Conservation (phyloP, 1,140 invertebrate genomes). For the Colletes latitarsis region DNA sequence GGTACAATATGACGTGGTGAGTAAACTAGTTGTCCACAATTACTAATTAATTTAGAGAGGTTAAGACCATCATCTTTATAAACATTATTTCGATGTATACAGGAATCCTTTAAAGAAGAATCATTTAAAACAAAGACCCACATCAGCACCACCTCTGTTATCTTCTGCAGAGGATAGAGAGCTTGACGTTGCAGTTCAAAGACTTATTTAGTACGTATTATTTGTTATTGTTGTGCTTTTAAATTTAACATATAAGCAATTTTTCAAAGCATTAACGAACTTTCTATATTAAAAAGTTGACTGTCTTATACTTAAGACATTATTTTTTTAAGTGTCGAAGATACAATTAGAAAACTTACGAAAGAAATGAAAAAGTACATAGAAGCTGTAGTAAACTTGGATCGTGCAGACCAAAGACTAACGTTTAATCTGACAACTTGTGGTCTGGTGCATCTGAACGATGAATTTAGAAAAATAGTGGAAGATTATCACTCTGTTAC, state of each 20-base stretch:
- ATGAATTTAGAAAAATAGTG: conserved; percentile 75
- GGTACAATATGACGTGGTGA: conserved; percentile 60
- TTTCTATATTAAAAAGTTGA: too few relatives aligned
- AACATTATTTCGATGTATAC: background rate
- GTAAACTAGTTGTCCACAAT: conserved; percentile 3
- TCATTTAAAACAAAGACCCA: conserved; percentile 70
- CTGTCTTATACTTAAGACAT: background rate
- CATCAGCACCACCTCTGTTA: conserved; percentile 72
- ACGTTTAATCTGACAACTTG: conserved; percentile 75
- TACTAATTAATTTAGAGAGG: background rate
- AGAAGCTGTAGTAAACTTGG: conserved; percentile 68
- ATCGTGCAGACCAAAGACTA: conserved; percentile 74
- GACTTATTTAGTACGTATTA: conserved; percentile 72
- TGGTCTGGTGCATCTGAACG: conserved; percentile 71
- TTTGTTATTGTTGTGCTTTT: background rate
- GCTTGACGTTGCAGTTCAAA: conserved; percentile 74
- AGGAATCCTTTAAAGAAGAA: conserved; percentile 75
- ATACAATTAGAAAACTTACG: conserved; percentile 72
- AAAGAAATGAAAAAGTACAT: conserved; percentile 79
- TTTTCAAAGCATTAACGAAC: too few relatives aligned
- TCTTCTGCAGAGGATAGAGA: conserved; percentile 72
- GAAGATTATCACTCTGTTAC: conserved; percentile 79
- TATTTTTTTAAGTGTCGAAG: conserved; percentile 71
- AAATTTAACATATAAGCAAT: background rate
- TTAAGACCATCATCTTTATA: background rate